These are phyloP conservation scores for Danaus plexippus DNA, from an alignment of 1,140 invertebrate species.

Conservation along the genomic window DNA sequence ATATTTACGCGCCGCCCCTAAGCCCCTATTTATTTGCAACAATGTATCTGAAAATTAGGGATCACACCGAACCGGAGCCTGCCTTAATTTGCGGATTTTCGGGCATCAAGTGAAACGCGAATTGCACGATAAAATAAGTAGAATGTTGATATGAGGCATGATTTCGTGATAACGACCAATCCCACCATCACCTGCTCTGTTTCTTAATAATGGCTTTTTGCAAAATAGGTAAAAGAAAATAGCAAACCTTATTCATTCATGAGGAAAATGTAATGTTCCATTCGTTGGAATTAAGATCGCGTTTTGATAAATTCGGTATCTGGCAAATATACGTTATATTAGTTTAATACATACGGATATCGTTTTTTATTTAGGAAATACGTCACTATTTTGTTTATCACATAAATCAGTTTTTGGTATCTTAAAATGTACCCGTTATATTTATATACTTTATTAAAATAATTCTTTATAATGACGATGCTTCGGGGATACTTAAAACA, in stretches of 20 bases:
- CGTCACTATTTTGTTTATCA: too few relatives aligned
- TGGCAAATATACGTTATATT: too few relatives aligned
- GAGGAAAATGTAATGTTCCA: slow-evolving; percentile 11
- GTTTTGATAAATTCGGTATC: slow-evolving; percentile 5
- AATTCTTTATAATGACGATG: too few relatives aligned
- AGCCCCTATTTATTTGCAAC: slow-evolving; percentile 68
- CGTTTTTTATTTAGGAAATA: too few relatives aligned
- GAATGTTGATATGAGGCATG: slow-evolving; percentile 31
- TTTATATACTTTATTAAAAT: too few relatives aligned
- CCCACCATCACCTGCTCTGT: slow-evolving; percentile 9
- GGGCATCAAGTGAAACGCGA: slow-evolving; percentile 26
- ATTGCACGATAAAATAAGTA: slow-evolving; percentile 28
- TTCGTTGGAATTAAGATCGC: slow-evolving; percentile 16
- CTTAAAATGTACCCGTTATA: too few relatives aligned
- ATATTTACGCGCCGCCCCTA: slow-evolving; percentile 67
- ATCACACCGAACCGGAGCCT: slow-evolving; percentile 53
- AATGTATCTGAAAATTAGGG: slow-evolving; percentile 71
- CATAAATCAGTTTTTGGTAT: too few relatives aligned
- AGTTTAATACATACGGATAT: too few relatives aligned
- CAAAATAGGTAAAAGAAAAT: slow-evolving; percentile 13
- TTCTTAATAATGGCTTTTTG: slow-evolving; percentile 19
- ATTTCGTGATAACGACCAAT: slow-evolving; percentile 25
- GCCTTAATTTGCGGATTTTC: slow-evolving; percentile 56
- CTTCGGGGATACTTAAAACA: too few relatives aligned
- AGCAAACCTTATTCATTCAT: neutral